Percentiles rank a stretch among this genome's conserved stretches.
Conservation (phyloP, 2,888 invertebrate genomes). For the Polyommatus icarus region DNA sequence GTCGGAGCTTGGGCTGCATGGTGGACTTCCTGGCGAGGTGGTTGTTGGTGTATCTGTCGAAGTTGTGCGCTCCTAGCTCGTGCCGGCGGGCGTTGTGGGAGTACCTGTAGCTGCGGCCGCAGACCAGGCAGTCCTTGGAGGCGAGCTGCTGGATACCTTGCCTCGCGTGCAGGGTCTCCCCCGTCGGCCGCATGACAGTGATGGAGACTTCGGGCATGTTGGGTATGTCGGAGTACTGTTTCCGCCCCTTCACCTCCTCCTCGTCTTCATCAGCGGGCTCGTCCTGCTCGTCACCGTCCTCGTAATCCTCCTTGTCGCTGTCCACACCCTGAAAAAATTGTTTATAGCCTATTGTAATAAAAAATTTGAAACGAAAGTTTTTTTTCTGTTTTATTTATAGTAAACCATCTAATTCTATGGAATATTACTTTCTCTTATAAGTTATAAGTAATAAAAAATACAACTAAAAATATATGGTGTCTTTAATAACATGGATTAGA, state of each 20-base stretch:
- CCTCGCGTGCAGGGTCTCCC: slow-evolving; percentile 68
- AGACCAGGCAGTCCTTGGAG: slow-evolving; percentile 75
- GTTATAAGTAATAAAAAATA: too few relatives aligned
- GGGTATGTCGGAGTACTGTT: slow-evolving; percentile 53
- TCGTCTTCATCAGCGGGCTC: slow-evolving; percentile 52
- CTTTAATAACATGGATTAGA: too few relatives aligned
- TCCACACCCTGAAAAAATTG: slow-evolving; percentile 64
- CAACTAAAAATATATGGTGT: too few relatives aligned
- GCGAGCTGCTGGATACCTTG: slow-evolving; percentile 76
- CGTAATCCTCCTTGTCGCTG: slow-evolving; percentile 66
- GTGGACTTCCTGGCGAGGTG: slow-evolving; percentile 59
- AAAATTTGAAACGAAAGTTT: background rate
- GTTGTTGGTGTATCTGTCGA: slow-evolving; percentile 77
- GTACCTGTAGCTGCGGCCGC: slow-evolving; percentile 73
- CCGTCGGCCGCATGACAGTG: slow-evolving; percentile 71
- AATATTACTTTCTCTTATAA: too few relatives aligned
- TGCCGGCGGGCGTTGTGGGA: slow-evolving; percentile 77
- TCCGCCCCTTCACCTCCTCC: slow-evolving; percentile 54
- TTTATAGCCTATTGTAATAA: background rate
- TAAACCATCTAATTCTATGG: too few relatives aligned
- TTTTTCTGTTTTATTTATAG: too few relatives aligned
- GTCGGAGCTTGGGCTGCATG: slow-evolving; percentile 70
- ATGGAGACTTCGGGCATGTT: slow-evolving; percentile 74
- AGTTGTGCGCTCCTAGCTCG: slow-evolving; percentile 71
- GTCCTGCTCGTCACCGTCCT: slow-evolving; percentile 60